Evolutionary conservation across 2,113 vertebrate genomes (phyloP).

Genomic region (Prochilodus magdalenae): DNA sequence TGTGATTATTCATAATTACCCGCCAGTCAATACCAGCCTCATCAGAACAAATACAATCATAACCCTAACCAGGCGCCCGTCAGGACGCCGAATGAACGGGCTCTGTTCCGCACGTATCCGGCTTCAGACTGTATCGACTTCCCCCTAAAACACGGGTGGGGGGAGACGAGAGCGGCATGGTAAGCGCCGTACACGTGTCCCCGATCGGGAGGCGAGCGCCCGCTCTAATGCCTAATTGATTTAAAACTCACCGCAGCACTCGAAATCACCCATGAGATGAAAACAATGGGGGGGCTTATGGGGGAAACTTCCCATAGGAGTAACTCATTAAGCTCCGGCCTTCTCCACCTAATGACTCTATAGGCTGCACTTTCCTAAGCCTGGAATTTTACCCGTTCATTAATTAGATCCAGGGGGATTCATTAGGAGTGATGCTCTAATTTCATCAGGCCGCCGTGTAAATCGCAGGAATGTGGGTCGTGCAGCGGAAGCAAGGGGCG

Average conservation of each 20-base stretch:
- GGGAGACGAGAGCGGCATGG: too few relatives aligned
- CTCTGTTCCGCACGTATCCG: too few relatives aligned
- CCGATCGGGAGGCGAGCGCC: too few relatives aligned
- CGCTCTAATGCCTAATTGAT: conserved; percentile 70
- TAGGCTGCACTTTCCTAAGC: conserved; percentile 24
- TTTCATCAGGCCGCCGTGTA: background rate
- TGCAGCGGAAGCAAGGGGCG: background rate
- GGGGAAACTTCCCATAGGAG: conserved; percentile 65
- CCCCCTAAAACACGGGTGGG: too few relatives aligned
- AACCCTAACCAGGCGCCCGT: too few relatives aligned
- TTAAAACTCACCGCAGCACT: conserved; percentile 57
- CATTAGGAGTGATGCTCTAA: background rate
- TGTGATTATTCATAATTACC: too few relatives aligned
- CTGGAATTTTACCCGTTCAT: conserved; percentile 4
- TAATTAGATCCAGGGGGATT: background rate
- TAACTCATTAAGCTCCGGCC: conserved; percentile 74
- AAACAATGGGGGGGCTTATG: conserved; percentile 64
- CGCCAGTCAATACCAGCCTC: too few relatives aligned
- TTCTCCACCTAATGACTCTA: conserved; percentile 71
- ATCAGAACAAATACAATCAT: too few relatives aligned
- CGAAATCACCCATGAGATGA: conserved; percentile 66
- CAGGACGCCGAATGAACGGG: too few relatives aligned
- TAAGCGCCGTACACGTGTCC: too few relatives aligned
- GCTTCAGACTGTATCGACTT: too few relatives aligned
- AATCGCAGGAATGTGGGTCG: conserved; percentile 1